Conservation (phyloP, 2,888 invertebrate species). For the Dasysyrphus tricinctus region DNA sequence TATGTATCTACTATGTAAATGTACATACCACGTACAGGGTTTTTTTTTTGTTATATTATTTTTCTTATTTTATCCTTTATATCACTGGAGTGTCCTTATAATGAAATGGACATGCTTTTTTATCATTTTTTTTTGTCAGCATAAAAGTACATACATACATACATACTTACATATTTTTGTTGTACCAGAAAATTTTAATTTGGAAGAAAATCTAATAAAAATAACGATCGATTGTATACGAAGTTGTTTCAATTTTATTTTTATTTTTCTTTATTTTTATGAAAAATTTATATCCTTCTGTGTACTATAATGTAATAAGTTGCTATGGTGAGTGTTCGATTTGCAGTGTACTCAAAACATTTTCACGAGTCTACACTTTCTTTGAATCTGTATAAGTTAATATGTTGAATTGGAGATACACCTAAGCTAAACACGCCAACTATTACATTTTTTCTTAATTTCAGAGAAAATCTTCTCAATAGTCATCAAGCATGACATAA, state of each 20-base stretch:
- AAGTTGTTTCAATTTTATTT: not conserved
- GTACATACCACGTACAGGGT: conserved; percentile 38
- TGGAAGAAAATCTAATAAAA: not conserved
- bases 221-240: not conserved
- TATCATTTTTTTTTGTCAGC: not conserved
- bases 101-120: conserved; percentile 52
- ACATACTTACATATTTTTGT: not conserved
- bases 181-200: not conserved
- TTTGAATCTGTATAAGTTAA: not conserved
- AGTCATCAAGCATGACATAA: too few species aligned
- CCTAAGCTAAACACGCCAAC: not conserved
- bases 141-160: too few species aligned
- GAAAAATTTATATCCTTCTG: not conserved
- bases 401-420: not conserved
- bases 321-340: not conserved
- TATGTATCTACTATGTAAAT: conserved; percentile 55
- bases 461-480: too few species aligned
- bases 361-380: not conserved
- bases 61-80: conserved; percentile 50
- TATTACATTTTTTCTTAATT: not conserved
- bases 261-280: not conserved
- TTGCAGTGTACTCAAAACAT: not conserved
- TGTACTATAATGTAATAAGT: not conserved
- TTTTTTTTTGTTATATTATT: conserved; percentile 29
- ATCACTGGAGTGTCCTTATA: conserved; percentile 55